Base-by-base conservation (phyloP, 2,797 vertebrate species). In the Xenopus petersii region DNA sequence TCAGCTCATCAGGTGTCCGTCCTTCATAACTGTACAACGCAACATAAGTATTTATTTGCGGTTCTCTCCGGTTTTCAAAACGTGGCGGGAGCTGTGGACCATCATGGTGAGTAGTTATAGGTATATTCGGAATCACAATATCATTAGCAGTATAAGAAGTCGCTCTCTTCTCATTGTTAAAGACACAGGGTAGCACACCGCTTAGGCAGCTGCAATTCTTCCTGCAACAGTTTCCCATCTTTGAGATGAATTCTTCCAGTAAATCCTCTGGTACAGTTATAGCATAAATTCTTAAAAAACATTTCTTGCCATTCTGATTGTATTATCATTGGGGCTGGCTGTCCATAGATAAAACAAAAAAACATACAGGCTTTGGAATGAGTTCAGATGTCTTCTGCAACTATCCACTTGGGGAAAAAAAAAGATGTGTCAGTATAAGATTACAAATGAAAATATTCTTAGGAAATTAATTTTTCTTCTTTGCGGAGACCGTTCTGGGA, bases 11-110 rank as follows among this genome's bases (percentile, higher is more conserved):
- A 2, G 83, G 85, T 0, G 97, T 98, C 1, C 96, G 92, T 24
- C 94, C 94, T 0, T 91, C 82, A 0, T 98, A 99, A 64, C 95
- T 88, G 0, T 91, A 99, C 36, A 94, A 87, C 9, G 96, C 97
- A 33, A 96, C 81, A 80, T 94, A 98, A 17, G 8, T 9, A 24
- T 58, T 12, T 24, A 11, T 21, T 47, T 47, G 1, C 21, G 12
- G 1, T 70, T 64, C 0, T 3, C 11, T 64, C 30, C 21, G 13
- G 67, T 4, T 16, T 12, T 17, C 70, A 13, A 42, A 42, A 42
- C 36, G 36, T 42, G 36, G 36, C 3, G 36, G 36, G 36, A 42
- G 5, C 8, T 42, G 36, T 42, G 36, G 36, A 42, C 10, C 64
- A 21, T 5, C 13, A 64, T 24, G 13, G 5, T 51, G 11, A 2